Evolutionary conservation across 2,888 invertebrate genomes (phyloP).

Genomic region (Lasius platythorax): DNA sequence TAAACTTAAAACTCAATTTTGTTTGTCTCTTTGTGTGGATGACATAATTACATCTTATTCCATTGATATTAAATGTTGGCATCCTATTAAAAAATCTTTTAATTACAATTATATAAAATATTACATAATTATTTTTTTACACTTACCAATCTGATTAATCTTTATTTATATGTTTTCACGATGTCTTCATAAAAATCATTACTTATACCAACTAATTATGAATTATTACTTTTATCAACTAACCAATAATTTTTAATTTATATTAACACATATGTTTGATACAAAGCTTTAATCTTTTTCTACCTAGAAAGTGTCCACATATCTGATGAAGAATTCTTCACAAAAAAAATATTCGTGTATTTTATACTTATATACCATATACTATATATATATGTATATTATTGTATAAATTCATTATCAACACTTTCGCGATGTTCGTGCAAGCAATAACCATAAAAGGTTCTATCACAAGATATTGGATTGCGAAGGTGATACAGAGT

Average conservation of each 20-base stretch:
- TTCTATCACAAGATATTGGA: constrained; percentile 60
- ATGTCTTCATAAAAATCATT: neutral
- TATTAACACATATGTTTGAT: neutral
- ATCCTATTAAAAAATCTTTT: neutral
- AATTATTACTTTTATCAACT: neutral
- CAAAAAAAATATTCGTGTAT: neutral
- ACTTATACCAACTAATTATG: neutral
- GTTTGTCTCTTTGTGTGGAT: neutral
- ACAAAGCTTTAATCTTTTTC: constrained; percentile 22
- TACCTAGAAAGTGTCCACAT: neutral
- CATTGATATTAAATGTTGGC: neutral
- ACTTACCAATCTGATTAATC: neutral
- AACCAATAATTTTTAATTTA: neutral
- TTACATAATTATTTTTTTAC: neutral
- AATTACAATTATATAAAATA: neutral
- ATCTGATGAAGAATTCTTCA: constrained; percentile 10
- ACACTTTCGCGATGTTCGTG: neutral
- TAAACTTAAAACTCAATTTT: constrained; percentile 22
- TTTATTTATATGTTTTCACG: neutral
- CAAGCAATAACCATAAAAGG: constrained; percentile 66
- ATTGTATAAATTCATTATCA: constrained; percentile 16
- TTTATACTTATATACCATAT: neutral
- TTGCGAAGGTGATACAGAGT: constrained; percentile 35
- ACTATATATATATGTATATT: neutral
- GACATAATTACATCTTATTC: neutral